Conservation (phyloP, 2,797 vertebrate species). For the Poeciliopsis infans region DNA sequence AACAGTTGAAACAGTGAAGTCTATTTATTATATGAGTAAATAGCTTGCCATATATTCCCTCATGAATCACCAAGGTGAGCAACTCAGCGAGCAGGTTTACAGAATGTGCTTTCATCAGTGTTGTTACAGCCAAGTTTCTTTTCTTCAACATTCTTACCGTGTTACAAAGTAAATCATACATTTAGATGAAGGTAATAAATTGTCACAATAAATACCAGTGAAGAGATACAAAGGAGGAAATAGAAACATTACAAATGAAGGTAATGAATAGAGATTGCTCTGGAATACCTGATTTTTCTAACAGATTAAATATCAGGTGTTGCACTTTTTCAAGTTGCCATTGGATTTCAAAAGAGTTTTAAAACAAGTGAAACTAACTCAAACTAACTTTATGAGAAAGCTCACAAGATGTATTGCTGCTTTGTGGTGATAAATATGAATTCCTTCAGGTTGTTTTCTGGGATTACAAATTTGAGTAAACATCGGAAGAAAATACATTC, state of each 20-base stretch:
- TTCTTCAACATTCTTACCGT: neutral
- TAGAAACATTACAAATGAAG: neutral
- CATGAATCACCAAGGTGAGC: constrained; percentile 19
- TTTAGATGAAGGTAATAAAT: neutral
- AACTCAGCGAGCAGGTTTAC: neutral
- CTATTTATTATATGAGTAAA: neutral
- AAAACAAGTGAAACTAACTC: neutral
- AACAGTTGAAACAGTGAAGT: neutral
- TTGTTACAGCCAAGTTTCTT: neutral
- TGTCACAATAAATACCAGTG: neutral
- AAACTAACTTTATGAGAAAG: neutral
- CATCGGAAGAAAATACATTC: neutral
- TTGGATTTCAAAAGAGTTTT: neutral
- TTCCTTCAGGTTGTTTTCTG: neutral
- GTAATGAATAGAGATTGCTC: neutral
- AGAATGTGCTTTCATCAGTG: neutral
- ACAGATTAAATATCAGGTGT: neutral
- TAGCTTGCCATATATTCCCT: neutral
- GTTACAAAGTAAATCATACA: neutral
- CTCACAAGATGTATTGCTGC: neutral
- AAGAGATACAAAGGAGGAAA: neutral
- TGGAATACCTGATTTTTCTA: neutral
- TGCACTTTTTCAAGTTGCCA: neutral
- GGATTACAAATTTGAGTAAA: neutral
- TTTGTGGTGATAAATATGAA: neutral